Evolutionary conservation across 1,140 invertebrate genomes (phyloP).

Genomic region (Medauroidea extradentata): DNA sequence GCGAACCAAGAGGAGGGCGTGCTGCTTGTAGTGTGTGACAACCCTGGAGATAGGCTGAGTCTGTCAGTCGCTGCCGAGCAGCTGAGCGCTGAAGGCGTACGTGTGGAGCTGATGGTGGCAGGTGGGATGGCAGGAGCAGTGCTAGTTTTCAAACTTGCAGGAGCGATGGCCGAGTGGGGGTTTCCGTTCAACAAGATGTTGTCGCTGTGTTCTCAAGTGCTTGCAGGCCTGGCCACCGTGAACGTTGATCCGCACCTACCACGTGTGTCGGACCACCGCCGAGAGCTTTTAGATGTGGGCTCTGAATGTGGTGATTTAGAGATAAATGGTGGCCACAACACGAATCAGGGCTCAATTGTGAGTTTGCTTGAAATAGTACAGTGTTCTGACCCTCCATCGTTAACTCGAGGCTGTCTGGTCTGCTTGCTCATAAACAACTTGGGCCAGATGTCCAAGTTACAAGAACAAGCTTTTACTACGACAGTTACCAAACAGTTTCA

Average conservation of each 20-base stretch:
- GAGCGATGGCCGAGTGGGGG: slow-evolving; percentile 59
- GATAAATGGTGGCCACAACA: slow-evolving; percentile 2
- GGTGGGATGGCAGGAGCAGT: slow-evolving; percentile 55
- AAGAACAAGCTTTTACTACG: slow-evolving; percentile 55
- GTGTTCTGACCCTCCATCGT: slow-evolving; percentile 5
- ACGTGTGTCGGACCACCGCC: neutral
- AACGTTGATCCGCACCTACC: slow-evolving; percentile 22
- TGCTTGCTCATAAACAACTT: slow-evolving; percentile 60
- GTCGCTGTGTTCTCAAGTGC: neutral
- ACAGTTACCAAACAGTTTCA: slow-evolving; percentile 50
- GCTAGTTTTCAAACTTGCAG: slow-evolving; percentile 61
- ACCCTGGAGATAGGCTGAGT: slow-evolving; percentile 60
- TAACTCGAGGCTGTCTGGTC: slow-evolving; percentile 40
- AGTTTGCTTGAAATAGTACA: slow-evolving; percentile 41
- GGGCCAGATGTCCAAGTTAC: slow-evolving; percentile 53
- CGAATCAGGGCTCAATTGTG: slow-evolving; percentile 29
- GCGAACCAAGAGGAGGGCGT: slow-evolving; percentile 41
- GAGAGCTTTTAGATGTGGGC: slow-evolving; percentile 39
- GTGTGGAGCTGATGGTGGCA: slow-evolving; percentile 33
- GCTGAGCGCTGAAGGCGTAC: slow-evolving; percentile 45
- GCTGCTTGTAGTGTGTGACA: slow-evolving; percentile 57
- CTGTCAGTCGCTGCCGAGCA: slow-evolving; percentile 55
- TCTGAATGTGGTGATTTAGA: slow-evolving; percentile 47
- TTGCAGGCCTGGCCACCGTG: slow-evolving; percentile 26
- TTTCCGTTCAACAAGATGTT: slow-evolving; percentile 42